Evolutionary conservation across 2,113 vertebrate genomes (phyloP), one percentile per base, ranked within the genome.

Genomic region (Herpetotheres cachinnans): DNA sequence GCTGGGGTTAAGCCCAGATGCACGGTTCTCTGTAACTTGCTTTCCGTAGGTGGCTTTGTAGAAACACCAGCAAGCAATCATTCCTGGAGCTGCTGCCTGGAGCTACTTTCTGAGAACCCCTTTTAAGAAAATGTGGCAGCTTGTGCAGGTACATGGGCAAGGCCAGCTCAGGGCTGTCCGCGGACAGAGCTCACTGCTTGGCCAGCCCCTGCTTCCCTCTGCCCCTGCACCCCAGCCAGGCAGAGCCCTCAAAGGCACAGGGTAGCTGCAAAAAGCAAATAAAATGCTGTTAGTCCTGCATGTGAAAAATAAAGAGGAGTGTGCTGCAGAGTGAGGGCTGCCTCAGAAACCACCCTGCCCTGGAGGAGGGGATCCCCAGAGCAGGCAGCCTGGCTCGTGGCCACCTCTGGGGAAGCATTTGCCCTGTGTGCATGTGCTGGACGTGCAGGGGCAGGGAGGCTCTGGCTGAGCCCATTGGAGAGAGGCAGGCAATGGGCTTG

Each of bases 101-200:
- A 56, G 52, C 47, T 56, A 5, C 42, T 66, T 82, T 56, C 55
- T 20, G 50, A 85, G 61, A 80, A 84, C 17, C 29, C 13, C 47
- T 20, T 17, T 29, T 26, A 32, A 6, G 44, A n/a, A 40, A 50
- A 47, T 0, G 7, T 40, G 82, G 50, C 80, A 36, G 56, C 10
- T 56, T 0, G 2, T 2, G 1, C 22, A 17, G 58, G 55, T 27
- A 4, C 1, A 1, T 1, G 2, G 54, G n/a, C 22, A 11, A 2
- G 10, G 55, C 21, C 49, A 47, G 47, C 44, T 49, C 62, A 3
- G 65, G n/a, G 44, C 30, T 36, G 50, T 1, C 21, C 2, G 2
- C 22, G 38, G 46, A 14, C 10, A 6, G 36, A n/a, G 67, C 78
- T 63, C 42, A 7, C 63, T 3, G 49, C 70, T 26, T 4, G 36